Evolutionary conservation across 2,888 invertebrate species (phyloP).

Genomic region (Agonum fuliginosum): DNA sequence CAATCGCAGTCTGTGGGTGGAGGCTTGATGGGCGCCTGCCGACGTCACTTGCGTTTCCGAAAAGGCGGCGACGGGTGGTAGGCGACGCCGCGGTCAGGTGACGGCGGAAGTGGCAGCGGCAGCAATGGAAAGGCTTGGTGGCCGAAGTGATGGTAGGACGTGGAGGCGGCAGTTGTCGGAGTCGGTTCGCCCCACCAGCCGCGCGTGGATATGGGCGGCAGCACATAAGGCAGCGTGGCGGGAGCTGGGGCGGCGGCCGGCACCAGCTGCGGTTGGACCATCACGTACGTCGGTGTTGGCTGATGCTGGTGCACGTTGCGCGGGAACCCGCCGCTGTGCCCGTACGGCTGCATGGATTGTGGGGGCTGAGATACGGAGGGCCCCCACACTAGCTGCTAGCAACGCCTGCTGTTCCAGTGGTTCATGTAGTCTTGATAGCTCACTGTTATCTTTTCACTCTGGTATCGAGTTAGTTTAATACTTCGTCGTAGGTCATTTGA

Average conservation of each 20-base stretch:
- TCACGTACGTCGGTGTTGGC: constrained; percentile 68
- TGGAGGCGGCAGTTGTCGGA: constrained; percentile 65
- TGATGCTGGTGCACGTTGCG: constrained; percentile 64
- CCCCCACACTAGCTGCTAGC: constrained; percentile 83
- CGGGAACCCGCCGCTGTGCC: constrained; percentile 62
- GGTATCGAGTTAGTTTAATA: constrained; percentile 96
- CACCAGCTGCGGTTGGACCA: constrained; percentile 70
- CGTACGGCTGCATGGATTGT: constrained; percentile 54
- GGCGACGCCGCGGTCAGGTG: constrained; percentile 45
- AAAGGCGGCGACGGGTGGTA: constrained; percentile 68
- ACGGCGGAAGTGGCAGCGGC: constrained; percentile 62
- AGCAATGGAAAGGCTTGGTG: constrained; percentile 54
- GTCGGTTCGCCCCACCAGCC: constrained; percentile 65
- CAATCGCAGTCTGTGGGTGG: constrained; percentile 11
- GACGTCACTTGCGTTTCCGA: constrained; percentile 70
- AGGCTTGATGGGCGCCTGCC: background rate
- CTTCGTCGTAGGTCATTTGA: constrained; percentile 91
- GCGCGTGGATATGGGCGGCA: constrained; percentile 65
- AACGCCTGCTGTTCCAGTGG: constrained; percentile 79
- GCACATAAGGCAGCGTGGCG: constrained; percentile 63
- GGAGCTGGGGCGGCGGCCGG: constrained; percentile 64
- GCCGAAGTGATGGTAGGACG: constrained; percentile 64
- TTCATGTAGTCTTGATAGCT: constrained; percentile 89
- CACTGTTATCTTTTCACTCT: constrained; percentile 95
- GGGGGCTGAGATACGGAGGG: constrained; percentile 69